Evolutionary conservation across 2,797 vertebrate genomes (phyloP).

Genomic region (Sternotherus odoratus): DNA sequence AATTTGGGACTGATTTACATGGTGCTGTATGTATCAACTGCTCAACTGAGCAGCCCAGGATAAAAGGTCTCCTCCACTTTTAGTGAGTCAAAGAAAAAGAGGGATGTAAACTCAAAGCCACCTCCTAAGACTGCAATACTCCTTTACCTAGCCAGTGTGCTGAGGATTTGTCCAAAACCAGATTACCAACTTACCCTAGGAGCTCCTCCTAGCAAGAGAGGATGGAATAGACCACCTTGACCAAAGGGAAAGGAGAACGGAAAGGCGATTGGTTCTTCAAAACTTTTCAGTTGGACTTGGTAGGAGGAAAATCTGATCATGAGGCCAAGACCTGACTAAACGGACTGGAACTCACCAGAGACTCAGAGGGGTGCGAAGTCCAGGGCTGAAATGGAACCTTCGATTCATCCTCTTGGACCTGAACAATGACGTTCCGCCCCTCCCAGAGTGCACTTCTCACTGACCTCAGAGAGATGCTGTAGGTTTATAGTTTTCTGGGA

Average conservation of each 20-base stretch:
- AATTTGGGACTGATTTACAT: background rate
- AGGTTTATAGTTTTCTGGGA: background rate
- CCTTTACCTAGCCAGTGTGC: background rate
- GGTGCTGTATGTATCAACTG: background rate
- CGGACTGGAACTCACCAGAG: background rate
- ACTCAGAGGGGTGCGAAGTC: background rate
- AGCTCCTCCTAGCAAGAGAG: background rate
- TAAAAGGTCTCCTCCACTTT: background rate
- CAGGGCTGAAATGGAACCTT: background rate
- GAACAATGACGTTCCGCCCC: background rate
- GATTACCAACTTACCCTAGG: background rate
- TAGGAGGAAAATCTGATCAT: background rate
- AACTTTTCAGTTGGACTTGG: background rate
- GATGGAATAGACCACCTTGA: background rate
- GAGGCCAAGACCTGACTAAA: constrained; percentile 4
- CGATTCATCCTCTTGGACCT: background rate
- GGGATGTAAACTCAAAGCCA: background rate
- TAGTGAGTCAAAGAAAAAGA: background rate
- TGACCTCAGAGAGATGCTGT: background rate
- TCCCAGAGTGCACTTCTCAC: background rate
- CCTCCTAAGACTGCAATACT: background rate
- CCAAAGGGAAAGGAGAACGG: background rate
- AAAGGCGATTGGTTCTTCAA: background rate
- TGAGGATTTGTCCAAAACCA: background rate
- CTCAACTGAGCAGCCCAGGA: background rate